phyloP scores from a whole-genome alignment of 2,797 vertebrate species.

The Alcedo atthis region DNA sequence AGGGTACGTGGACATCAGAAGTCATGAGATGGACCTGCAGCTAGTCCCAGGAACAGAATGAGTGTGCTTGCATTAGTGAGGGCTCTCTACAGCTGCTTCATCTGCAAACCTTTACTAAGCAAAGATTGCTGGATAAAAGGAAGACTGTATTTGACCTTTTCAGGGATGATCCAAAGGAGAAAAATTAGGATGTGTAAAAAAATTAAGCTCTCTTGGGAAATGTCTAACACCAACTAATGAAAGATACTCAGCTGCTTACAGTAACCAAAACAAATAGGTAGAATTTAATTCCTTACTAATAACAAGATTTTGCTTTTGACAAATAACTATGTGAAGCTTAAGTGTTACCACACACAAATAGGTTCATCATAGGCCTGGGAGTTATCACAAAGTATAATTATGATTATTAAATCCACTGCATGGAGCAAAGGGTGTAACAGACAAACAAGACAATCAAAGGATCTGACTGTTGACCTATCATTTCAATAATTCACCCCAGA shows the following conservation, averaged over 20 bases:
- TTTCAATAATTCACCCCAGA: background rate
- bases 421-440: background rate
- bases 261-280: background rate
- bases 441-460: background rate
- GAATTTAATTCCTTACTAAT: slow-evolving; percentile 10
- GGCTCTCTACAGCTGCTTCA: background rate
- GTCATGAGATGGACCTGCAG: background rate
- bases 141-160: background rate
- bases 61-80: background rate
- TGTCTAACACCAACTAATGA: background rate
- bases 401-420: background rate
- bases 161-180: background rate
- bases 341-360: background rate
- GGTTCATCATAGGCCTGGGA: slow-evolving; percentile 14
- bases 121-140: background rate
- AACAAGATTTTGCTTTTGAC: slow-evolving; percentile 29
- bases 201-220: background rate
- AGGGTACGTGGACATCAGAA: background rate
- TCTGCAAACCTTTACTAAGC: background rate
- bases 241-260: background rate
- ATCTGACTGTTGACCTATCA: background rate
- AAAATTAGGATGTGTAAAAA: background rate
- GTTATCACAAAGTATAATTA: slow-evolving; percentile 42
- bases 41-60: background rate
- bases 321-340: slow-evolving; percentile 2